Conservation (phyloP, 1,140 invertebrate genomes). For the Periplaneta americana region DNA sequence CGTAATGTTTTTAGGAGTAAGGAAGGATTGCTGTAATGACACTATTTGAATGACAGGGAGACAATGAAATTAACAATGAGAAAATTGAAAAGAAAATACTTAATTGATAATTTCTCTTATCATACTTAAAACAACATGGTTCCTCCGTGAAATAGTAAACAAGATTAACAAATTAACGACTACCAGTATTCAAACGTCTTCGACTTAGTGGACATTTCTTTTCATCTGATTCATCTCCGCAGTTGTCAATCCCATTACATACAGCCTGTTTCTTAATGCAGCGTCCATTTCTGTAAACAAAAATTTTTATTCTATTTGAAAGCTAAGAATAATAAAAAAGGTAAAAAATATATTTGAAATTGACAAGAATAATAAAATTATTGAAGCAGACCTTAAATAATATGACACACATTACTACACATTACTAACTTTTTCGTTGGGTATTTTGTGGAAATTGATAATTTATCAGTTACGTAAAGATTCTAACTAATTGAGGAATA, state of each 20-base stretch:
- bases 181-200: slow-evolving; percentile 12
- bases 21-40: not conserved
- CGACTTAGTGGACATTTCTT: slow-evolving; percentile 14
- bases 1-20: too few species aligned
- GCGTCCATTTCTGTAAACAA: slow-evolving; percentile 41
- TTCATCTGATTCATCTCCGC: slow-evolving; percentile 50
- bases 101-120: not conserved
- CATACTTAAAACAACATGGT: not conserved
- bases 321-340: too few species aligned
- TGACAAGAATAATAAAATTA: too few species aligned
- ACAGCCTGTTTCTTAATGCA: slow-evolving; percentile 44
- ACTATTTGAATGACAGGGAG: not conserved
- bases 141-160: not conserved
- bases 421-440: too few species aligned
- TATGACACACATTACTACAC: too few species aligned
- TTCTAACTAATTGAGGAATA: too few species aligned
- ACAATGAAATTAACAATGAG: not conserved
- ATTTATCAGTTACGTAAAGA: too few species aligned
- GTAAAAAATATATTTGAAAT: too few species aligned
- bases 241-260: slow-evolving; percentile 50
- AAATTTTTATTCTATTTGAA: too few species aligned
- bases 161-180: not conserved
- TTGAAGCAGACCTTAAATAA: too few species aligned
- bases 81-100: not conserved
- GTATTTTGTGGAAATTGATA: too few species aligned